These are phyloP conservation scores for Agapornis roseicollis DNA, from an alignment of 2,113 vertebrate species.

Conservation along the genomic window DNA sequence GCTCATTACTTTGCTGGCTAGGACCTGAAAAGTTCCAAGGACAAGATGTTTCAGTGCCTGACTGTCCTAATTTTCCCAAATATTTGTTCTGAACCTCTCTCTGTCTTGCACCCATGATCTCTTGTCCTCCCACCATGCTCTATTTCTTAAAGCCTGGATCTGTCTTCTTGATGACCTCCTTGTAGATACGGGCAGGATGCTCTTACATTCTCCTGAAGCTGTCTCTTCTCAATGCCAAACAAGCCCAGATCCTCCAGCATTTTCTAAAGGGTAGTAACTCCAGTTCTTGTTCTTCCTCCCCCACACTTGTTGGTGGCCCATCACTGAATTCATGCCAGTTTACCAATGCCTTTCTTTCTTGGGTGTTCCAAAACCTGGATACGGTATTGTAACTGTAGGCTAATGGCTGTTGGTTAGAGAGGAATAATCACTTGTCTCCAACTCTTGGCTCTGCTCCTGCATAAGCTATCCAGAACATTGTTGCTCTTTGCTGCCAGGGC, in stretches of 20 bases:
- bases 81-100: neutral
- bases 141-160: neutral
- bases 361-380: neutral
- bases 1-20: neutral
- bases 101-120: neutral
- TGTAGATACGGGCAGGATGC: neutral
- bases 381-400: neutral
- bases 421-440: neutral
- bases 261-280: neutral
- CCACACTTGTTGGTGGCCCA: neutral
- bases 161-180: neutral
- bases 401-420: neutral
- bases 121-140: neutral
- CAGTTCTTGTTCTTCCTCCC: neutral
- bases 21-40: neutral
- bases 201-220: neutral
- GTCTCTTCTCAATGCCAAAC: neutral
- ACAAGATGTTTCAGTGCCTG: neutral
- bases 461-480: neutral
- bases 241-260: neutral
- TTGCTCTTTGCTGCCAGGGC: neutral
- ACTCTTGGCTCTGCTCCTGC: neutral
- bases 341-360: neutral
- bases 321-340: neutral
- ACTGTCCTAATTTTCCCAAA: neutral